Base-by-base conservation (phyloP, 2,888 invertebrate genomes). In the Leptinotarsa juncta region DNA sequence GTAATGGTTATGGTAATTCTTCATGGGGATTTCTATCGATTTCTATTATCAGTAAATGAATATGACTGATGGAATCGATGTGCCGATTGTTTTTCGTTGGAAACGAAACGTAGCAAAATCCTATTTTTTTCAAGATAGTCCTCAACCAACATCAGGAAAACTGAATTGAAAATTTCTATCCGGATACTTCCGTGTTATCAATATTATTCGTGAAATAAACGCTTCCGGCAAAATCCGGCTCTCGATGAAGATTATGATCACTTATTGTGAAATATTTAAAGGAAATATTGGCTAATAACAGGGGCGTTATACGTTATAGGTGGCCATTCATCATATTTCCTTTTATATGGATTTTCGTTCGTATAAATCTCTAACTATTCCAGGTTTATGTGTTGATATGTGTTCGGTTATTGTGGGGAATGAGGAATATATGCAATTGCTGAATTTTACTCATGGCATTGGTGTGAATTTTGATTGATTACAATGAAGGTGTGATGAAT, bases 271-370 rank as follows among this genome's bases (percentile, higher is more conserved):
- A 73, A 77, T 77, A 77, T 77, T 73, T 75, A 73, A 71, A 71
- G 71, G 75, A 75, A 77, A 77, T 77, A 77, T 77, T 69, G 73
- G 72, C 71, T 77, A 77, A 77, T 77, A 77, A 77, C 71, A 66
- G 73, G 3, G 73, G 65, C 68, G 69, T 65, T 71, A 71, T 67
- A 71, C 62, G 74, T 74, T 74, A 74, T 70, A 65, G 71, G 57
- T 12, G 57, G 60, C 68, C 23, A 74, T 74, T 62, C 74, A 67
- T 74, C 74, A 74, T 67, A 55, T 74, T 74, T 53, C 51, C 53
- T 73, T 32, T n/a, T 42, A n/a, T 42, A 32, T 42, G 62, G 62
- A 62, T 62, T 62, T 62, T 62, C 62, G 62, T 62, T 42, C 62
- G 62, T 42, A 42, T 62, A 62, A 16, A 26, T 32, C 10, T 26